Evolutionary conservation across 2,888 invertebrate species (phyloP).

Genomic region (Drosophila buzzatii): DNA sequence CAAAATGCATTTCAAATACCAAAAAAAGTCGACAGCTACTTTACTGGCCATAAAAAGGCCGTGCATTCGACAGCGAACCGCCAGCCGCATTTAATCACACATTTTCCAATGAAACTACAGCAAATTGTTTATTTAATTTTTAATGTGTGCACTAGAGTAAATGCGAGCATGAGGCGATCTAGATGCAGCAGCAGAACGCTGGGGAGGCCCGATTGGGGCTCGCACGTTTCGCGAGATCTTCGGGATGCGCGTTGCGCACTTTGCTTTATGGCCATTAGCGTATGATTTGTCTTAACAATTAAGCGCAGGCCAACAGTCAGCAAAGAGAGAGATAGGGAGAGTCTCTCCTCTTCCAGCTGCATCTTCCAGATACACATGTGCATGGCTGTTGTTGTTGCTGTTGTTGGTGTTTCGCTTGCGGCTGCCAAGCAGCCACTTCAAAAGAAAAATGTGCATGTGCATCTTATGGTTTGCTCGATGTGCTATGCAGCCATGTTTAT

Average conservation of each 20-base stretch:
- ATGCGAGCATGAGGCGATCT: not conserved
- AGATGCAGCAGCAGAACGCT: not conserved
- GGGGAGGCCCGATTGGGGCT: slow-evolving; percentile 3
- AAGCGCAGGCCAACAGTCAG: slow-evolving; percentile 48
- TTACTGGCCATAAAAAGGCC: slow-evolving; percentile 49
- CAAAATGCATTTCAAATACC: slow-evolving; percentile 58
- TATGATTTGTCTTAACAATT: slow-evolving; percentile 82
- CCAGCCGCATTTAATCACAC: slow-evolving; percentile 76
- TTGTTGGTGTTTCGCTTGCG: slow-evolving; percentile 48
- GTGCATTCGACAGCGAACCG: slow-evolving; percentile 4
- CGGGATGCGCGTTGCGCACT: slow-evolving; percentile 54
- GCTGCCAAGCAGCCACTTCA: slow-evolving; percentile 68
- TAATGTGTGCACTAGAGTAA: slow-evolving; percentile 62
- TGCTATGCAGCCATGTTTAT: slow-evolving; percentile 43
- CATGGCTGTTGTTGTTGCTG: slow-evolving; percentile 32
- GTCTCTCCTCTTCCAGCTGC: slow-evolving; percentile 47
- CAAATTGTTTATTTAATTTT: slow-evolving; percentile 82
- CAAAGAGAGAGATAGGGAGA: not conserved
- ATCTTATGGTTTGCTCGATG: slow-evolving; percentile 42
- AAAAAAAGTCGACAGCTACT: slow-evolving; percentile 40
- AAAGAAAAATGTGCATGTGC: slow-evolving; percentile 70
- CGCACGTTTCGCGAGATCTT: slow-evolving; percentile 57
- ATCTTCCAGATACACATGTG: slow-evolving; percentile 50
- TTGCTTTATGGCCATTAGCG: slow-evolving; percentile 79
- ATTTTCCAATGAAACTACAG: slow-evolving; percentile 79